phyloP scores from a whole-genome alignment of 2,797 vertebrate genomes.

The Micrastur ruficollis region DNA sequence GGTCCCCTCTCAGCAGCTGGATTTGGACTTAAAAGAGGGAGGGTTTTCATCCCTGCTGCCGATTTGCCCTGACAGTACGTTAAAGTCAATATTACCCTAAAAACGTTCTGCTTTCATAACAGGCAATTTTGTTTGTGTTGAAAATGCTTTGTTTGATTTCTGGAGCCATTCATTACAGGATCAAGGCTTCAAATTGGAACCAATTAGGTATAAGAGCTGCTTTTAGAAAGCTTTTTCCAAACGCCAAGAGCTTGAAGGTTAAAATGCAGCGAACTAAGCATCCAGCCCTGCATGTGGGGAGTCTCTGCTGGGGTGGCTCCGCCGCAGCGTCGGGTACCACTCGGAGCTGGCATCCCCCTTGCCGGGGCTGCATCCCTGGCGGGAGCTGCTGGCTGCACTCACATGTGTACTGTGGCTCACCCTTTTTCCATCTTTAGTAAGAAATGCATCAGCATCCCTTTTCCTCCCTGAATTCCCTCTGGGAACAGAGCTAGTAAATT shows the following conservation, averaged over 20 bases:
- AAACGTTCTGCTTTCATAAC: neutral
- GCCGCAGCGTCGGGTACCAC: rapidly evolving
- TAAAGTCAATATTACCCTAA: slow-evolving; percentile 2
- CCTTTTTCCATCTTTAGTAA: neutral
- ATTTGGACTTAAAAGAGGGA: neutral
- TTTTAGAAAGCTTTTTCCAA: slow-evolving; percentile 27
- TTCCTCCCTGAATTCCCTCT: neutral
- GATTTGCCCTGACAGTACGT: neutral
- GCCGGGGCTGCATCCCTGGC: rapidly evolving
- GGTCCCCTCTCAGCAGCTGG: neutral
- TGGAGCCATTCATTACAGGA: slow-evolving; percentile 37
- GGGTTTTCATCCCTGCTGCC: neutral
- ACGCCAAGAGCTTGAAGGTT: neutral
- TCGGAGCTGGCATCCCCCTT: rapidly evolving
- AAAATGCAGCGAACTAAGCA: neutral
- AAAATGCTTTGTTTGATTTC: slow-evolving; percentile 38
- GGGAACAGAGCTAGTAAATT: slow-evolving; percentile 29
- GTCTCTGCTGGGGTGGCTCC: neutral
- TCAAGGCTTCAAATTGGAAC: slow-evolving; percentile 34
- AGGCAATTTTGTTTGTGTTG: slow-evolving; percentile 22
- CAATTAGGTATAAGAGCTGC: neutral
- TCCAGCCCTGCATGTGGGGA: rapidly evolving
- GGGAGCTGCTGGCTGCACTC: neutral
- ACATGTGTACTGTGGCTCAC: rapidly evolving
- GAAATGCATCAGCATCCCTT: slow-evolving; percentile 37